Conservation (phyloP, 2,888 invertebrate species). For the Phragmatobia fuliginosa region DNA sequence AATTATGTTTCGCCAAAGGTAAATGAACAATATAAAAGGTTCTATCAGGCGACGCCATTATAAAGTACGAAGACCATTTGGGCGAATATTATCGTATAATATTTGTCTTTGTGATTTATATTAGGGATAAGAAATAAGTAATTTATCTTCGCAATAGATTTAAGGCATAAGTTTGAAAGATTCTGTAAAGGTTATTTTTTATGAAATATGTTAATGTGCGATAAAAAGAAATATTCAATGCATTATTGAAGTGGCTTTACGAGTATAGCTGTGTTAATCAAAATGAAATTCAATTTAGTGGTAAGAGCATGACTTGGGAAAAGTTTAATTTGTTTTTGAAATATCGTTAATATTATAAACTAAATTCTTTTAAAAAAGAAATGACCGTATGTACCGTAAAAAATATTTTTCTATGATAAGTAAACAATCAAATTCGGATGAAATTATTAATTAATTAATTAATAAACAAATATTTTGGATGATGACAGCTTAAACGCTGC, state of each 20-base stretch:
- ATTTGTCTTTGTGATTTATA: constrained; percentile 5
- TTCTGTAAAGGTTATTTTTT: not conserved
- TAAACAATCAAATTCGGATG: too few relatives aligned
- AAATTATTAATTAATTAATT: too few relatives aligned
- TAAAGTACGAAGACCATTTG: constrained; percentile 13
- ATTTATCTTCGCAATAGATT: not conserved
- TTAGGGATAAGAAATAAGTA: not conserved
- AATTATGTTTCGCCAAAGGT: constrained; percentile 33
- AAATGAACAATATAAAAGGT: constrained; percentile 14
- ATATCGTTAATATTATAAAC: not conserved
- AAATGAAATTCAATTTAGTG: not conserved
- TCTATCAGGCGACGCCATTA: constrained; percentile 10
- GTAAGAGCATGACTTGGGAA: not conserved
- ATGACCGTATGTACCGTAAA: too few relatives aligned
- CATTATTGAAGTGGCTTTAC: not conserved
- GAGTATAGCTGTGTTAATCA: too few relatives aligned
- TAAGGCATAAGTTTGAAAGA: not conserved
- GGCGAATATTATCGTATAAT: not conserved
- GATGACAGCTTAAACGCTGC: too few relatives aligned
- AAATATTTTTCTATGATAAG: too few relatives aligned
- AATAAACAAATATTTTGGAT: too few relatives aligned
- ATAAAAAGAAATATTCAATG: not conserved
- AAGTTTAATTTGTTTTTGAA: not conserved
- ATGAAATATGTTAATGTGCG: not conserved
- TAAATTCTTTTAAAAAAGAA: too few relatives aligned